These are phyloP conservation scores for Lithobates pipiens DNA, from an alignment of 2,797 vertebrate species.

Conservation along the genomic window DNA sequence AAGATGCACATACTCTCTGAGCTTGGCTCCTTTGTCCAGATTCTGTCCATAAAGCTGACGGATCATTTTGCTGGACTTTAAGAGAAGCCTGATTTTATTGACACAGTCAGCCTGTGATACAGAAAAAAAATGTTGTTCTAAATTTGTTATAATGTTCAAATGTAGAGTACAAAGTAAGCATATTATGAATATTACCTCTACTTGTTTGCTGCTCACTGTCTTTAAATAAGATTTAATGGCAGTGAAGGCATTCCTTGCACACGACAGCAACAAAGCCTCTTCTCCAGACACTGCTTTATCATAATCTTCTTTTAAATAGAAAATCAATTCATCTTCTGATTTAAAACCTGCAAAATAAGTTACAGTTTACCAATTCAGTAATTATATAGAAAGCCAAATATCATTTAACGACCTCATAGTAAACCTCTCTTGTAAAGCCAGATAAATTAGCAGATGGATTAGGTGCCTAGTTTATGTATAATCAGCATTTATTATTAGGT, in stretches of 20 bases:
- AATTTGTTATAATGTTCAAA: background rate
- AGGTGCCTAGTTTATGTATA: too few species aligned
- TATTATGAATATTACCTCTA: conserved; percentile 73
- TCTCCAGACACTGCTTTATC: conserved; percentile 77
- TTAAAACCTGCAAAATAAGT: conserved; percentile 78
- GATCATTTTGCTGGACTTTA: conserved; percentile 86
- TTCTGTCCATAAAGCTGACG: conserved; percentile 78
- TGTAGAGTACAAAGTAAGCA: background rate
- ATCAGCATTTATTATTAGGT: too few species aligned
- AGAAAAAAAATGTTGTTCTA: conserved; percentile 35
- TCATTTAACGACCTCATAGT: too few species aligned
- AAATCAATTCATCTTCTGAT: conserved; percentile 85
- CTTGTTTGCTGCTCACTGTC: conserved; percentile 67
- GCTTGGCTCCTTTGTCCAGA: conserved; percentile 79
- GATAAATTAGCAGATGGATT: too few species aligned
- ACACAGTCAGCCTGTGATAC: conserved; percentile 75
- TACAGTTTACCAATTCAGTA: too few species aligned
- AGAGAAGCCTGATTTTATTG: conserved; percentile 78
- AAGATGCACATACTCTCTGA: conserved; percentile 87
- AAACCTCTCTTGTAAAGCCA: too few species aligned
- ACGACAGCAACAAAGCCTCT: conserved; percentile 68
- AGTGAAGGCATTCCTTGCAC: conserved; percentile 78
- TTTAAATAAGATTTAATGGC: conserved; percentile 79
- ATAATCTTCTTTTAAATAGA: conserved; percentile 80
- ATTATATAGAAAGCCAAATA: too few species aligned